Base-by-base conservation (phyloP, 2,888 invertebrate genomes). In the Orchesella flavescens region DNA sequence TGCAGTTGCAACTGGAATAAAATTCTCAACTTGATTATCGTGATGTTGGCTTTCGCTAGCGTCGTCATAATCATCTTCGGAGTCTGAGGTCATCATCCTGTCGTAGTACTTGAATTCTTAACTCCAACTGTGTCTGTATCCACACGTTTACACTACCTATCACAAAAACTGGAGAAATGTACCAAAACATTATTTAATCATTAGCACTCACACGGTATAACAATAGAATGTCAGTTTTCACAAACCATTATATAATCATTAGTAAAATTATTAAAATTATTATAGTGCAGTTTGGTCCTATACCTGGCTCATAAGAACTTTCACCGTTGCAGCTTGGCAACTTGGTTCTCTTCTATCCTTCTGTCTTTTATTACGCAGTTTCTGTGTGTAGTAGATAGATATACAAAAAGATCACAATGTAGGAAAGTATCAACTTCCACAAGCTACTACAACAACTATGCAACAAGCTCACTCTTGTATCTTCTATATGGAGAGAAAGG, bases 61-160 rank as follows among this genome's bases (percentile, higher is more conserved):
- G 24, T 84, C 84, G 49, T 80, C 80, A 55, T 84, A 80, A 43
- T 84, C 84, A 72, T 74, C 80, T 63, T 81, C 84, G 1, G 80
- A 77, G 19, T 84, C 84, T 34, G 80, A 84, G n/a, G 84, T 49
- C 81, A 81, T 81, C 84, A 84, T 84, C 55, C 73, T 84, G 61
- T 1, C 4, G 53, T 19, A 49, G 2, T 34, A 7, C 34, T 34
- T 34, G 2, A 34, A 34, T 34, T 69, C 17, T 7, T 49, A 13
- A n/a, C 46, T 13, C 2, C 17, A 68, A 43, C n/a, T 68, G 3
- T 34, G 7, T 34, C n/a, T 68, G 3, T 34, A 34, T 34, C 34
- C 34, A 34, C 34, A 34, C 7, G 69, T 15, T 4, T 46, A 46
- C 46, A 24, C 9, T 46, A 46, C 69, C 69, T 21, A n/a, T 73